Percentiles rank a stretch among this genome's conserved stretches.
These are phyloP conservation scores for Sminthurinus signatus DNA, from an alignment of 1,140 invertebrate species.

Conservation along the genomic window DNA sequence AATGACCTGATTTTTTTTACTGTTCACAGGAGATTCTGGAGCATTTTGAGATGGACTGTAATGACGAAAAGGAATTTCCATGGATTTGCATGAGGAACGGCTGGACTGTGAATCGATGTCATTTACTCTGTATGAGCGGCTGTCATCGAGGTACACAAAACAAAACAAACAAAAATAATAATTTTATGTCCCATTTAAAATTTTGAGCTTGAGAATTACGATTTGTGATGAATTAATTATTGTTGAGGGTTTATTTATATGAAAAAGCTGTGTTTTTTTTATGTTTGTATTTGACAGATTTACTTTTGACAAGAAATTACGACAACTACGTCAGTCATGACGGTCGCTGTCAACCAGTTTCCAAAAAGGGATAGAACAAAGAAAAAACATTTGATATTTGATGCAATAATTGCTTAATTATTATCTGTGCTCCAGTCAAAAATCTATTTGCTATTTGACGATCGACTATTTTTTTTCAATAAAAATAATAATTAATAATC, in stretches of 20 bases:
- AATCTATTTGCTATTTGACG: too few relatives aligned
- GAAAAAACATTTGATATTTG: too few relatives aligned
- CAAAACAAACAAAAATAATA: not conserved
- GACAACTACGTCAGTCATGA: conserved; percentile 1
- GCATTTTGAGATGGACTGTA: conserved; percentile 10
- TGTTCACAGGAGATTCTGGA: conserved; percentile 22
- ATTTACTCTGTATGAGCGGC: conserved; percentile 19
- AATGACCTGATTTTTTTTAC: too few relatives aligned
- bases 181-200: not conserved
- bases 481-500: too few relatives aligned
- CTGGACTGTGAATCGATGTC: conserved; percentile 27
- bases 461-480: too few relatives aligned
- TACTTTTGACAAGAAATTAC: not conserved
- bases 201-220: not conserved
- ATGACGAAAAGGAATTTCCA: not conserved
- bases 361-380: not conserved
- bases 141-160: conserved; percentile 22
- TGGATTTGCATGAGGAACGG: conserved; percentile 30
- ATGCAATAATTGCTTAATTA: too few relatives aligned
- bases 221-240: not conserved
- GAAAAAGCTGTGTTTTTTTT: not conserved
- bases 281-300: not conserved
- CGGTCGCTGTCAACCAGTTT: not conserved
- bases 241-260: not conserved
- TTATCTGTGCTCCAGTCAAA: too few relatives aligned